Conservation (phyloP, 2,888 invertebrate genomes). For the Serripes groenlandicus region DNA sequence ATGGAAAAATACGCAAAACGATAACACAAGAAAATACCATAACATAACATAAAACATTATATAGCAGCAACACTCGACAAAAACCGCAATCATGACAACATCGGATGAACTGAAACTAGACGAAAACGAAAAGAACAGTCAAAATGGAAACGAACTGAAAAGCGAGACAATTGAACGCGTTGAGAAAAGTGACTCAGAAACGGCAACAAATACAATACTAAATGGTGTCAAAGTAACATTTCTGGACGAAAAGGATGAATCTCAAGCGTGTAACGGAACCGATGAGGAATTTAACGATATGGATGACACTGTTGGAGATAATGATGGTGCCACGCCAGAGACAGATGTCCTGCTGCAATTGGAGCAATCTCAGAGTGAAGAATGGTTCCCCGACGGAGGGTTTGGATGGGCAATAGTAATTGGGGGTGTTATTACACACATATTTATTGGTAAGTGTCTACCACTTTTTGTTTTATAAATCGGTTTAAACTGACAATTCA, state of each 20-base stretch:
- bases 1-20: not conserved
- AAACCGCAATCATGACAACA: constrained; percentile 5
- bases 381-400: constrained; percentile 62
- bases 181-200: not conserved
- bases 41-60: not conserved
- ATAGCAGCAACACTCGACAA: not conserved
- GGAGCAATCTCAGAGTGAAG: constrained; percentile 26
- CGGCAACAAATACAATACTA: not conserved
- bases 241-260: not conserved
- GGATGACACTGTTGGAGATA: not conserved
- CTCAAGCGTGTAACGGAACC: too few species aligned
- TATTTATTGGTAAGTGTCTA: constrained; percentile 64
- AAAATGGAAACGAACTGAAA: not conserved
- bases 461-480: too few species aligned
- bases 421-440: constrained; percentile 59
- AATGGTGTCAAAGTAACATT: not conserved
- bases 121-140: not conserved
- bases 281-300: constrained; percentile 1
- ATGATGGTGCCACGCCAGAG: constrained; percentile 23
- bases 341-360: constrained; percentile 25
- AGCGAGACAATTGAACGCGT: not conserved
- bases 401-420: constrained; percentile 62
- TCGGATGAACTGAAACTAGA: constrained; percentile 1
- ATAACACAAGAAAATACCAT: not conserved
- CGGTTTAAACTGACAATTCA: too few species aligned